Evolutionary conservation across 2,888 invertebrate species (phyloP).

Genomic region (Plebejus argus): DNA sequence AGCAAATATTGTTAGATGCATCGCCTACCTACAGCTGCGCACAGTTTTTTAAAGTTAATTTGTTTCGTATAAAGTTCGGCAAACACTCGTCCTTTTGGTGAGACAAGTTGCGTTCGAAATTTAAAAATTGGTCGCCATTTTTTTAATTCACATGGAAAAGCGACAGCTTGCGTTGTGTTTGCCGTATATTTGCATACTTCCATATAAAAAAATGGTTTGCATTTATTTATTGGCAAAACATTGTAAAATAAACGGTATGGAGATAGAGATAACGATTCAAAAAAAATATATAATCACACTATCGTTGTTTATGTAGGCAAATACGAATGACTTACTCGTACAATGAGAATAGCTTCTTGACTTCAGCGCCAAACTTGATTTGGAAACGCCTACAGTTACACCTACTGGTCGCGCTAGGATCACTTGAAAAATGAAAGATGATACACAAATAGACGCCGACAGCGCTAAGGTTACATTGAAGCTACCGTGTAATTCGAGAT

Average conservation of each 20-base stretch:
- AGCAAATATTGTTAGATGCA: slow-evolving; percentile 77
- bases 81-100: slow-evolving; percentile 1
- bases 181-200: slow-evolving; percentile 7
- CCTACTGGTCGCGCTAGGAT: slow-evolving; percentile 46
- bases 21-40: slow-evolving; percentile 72
- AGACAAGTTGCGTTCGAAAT: slow-evolving; percentile 10
- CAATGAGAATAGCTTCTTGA: slow-evolving; percentile 27
- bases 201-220: slow-evolving; percentile 47
- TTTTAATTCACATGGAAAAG: neutral
- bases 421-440: slow-evolving; percentile 49
- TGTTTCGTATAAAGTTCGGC: slow-evolving; percentile 42
- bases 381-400: slow-evolving; percentile 62
- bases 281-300: neutral
- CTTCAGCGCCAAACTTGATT: slow-evolving; percentile 54
- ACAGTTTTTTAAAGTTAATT: slow-evolving; percentile 67
- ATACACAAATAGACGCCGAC: slow-evolving; percentile 26
- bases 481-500: slow-evolving; percentile 77
- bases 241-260: slow-evolving; percentile 9
- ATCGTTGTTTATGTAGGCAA: neutral
- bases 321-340: neutral
- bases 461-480: slow-evolving; percentile 60
- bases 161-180: slow-evolving; percentile 6
- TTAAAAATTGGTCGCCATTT: neutral
- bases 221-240: slow-evolving; percentile 39
- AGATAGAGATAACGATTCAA: neutral